Evolutionary conservation across 1,140 invertebrate genomes (phyloP), one percentile per base, ranked within the genome.

Genomic region (Drosophila bipectinata): DNA sequence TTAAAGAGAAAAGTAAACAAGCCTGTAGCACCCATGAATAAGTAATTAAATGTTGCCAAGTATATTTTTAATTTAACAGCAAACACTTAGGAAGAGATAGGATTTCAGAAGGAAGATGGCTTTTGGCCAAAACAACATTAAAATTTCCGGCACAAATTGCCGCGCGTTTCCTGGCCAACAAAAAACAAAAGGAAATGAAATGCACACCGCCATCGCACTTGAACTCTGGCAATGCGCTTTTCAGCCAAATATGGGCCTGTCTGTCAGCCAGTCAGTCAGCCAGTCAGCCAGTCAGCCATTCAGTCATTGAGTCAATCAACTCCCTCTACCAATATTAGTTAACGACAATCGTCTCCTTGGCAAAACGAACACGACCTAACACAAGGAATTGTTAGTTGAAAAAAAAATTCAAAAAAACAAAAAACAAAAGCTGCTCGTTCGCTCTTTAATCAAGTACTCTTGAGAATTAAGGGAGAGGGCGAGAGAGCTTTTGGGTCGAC

Each of bases 21-120:
- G 72, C 60, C 67, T 60, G 37, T n/a, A 32, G 61, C 54, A 41
- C 18, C 47, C 68, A 71, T 81, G 64, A 88, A 79, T 87, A 88
- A 82, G 59, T 87, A 88, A 87, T 82, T 87, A 82, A 87, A 78
- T 63, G 79, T 58, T 32, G 55, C 56, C 76, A 88, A 88, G 83
- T 82, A 76, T 78, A 75, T 75, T 88, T 74, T 85, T 85, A 77
- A 85, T 85, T 87, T 77, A 59, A 45, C 54, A 34, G 48, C 51
- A 71, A 59, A 15, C 68, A 67, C 47, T 64, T 41, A 57, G 52
- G 41, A 48, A 45, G 7, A 51, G 68, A 41, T 28, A 41, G 44
- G 44, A 47, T 47, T 21, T 47, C 15, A 21, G 15, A 0, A 8
- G 7, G 66, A 12, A 58, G 41, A 26, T 10, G 28, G 7, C n/a